Evolutionary conservation across 64 coral and sea anemone species (phyloP), one percentile per base, ranked within the genome.

Genomic region (Hydrozoanthus tunicans): DNA sequence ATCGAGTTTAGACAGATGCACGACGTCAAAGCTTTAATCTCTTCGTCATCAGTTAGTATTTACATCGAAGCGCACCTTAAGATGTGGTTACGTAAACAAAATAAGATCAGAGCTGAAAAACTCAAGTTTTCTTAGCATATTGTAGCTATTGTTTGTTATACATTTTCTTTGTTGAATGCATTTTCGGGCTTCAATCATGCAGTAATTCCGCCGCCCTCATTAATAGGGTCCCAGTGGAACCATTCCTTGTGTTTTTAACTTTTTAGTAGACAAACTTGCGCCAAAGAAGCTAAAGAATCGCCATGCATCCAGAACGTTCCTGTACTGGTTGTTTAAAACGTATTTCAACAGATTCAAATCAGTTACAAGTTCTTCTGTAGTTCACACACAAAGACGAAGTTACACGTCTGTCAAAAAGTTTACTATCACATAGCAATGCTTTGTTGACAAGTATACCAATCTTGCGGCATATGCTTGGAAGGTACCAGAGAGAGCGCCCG

Each of bases 131-230:
- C 24, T 51, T 59, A 32, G 53, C 3, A 5, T 27, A 6, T 9
- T 56, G 26, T 12, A 43, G 67, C 84, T 7, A 88, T 74, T 88
- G 84, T 75, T 88, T 73, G 54, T 26, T 6, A 6, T 24, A 6
- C 24, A 17, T 7, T 13, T 6, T 15, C 4, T 59, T 73, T 72
- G 10, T 26, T 83, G 62, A 83, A 67, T 83, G 4, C 27, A 83
- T 83, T 55, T 62, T 27, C 11, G n/a, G 61, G 12, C 63, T 65
- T 15, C n/a, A 11, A 58, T 13, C 73, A 24, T 59, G 3, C 56
- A 14, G 32, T 75, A 88, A 88, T 88, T 88, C 84, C 15, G 10
- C 84, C 15, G 23, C 55, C 69, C 68, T 73, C 56, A 88, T 58
- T 59, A 73, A 9, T 2, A 88, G 43, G 23, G 56, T 88, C 56